Conservation (phyloP, 2,888 invertebrate genomes). For the Clanis bilineata region DNA sequence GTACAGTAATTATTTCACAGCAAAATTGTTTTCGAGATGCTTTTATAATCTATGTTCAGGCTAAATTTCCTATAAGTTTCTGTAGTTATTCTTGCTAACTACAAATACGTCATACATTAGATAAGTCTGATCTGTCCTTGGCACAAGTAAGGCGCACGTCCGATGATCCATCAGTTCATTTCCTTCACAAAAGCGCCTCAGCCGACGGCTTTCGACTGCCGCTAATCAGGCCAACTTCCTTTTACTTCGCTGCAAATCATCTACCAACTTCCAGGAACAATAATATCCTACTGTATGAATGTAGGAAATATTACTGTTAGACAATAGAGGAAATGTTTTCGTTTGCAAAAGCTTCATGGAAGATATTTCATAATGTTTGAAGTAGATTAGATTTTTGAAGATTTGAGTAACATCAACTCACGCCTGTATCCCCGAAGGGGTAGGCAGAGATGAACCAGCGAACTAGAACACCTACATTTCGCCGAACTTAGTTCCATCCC, state of each 20-base stretch:
- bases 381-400: too few relatives aligned
- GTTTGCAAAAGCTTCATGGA: background rate
- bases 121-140: background rate
- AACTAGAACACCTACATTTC: too few relatives aligned
- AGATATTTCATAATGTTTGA: background rate
- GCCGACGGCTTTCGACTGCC: conserved; percentile 13
- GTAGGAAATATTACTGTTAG: background rate
- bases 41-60: too few relatives aligned
- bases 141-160: conserved; percentile 10
- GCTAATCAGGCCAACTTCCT: conserved; percentile 19
- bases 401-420: too few relatives aligned
- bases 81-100: background rate
- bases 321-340: background rate
- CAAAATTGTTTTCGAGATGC: too few relatives aligned
- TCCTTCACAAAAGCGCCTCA: conserved; percentile 18
- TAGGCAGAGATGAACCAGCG: too few relatives aligned
- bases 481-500: too few relatives aligned
- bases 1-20: too few relatives aligned
- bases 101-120: background rate
- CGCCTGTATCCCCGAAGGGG: too few relatives aligned
- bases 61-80: background rate
- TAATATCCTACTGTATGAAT: conserved; percentile 12
- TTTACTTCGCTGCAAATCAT: conserved; percentile 3
- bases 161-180: conserved; percentile 26
- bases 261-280: background rate